Evolutionary conservation across 2,797 vertebrate species (phyloP).

Genomic region (Coilia nasus): DNA sequence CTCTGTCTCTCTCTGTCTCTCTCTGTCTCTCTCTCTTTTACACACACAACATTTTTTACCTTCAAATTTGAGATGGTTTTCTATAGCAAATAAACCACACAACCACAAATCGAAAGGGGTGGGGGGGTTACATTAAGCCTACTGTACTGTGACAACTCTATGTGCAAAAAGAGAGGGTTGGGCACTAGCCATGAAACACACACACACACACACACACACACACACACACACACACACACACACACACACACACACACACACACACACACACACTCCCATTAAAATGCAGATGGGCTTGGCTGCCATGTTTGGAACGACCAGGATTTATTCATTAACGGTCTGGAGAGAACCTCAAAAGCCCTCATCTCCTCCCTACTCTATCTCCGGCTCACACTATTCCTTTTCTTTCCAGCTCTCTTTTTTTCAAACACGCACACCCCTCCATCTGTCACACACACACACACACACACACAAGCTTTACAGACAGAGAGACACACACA

Average conservation of each 20-base stretch:
- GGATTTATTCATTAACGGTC: conserved; percentile 32
- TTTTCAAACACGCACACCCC: too few species aligned
- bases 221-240: not conserved
- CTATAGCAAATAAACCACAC: not conserved
- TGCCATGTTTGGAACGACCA: not conserved
- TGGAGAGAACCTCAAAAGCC: conserved; percentile 31
- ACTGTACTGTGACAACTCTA: not conserved
- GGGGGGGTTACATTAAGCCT: not conserved
- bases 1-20: too few species aligned
- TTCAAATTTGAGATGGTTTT: too few species aligned
- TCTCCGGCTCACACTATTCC: not conserved
- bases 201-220: not conserved
- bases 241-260: conserved; percentile 1
- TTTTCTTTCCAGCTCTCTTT: not conserved
- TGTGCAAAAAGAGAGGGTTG: not conserved
- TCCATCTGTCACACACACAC: too few species aligned
- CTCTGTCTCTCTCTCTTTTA: too few species aligned
- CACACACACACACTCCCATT: conserved; percentile 4
- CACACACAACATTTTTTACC: too few species aligned
- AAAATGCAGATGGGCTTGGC: conserved; percentile 22
- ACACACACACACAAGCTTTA: too few species aligned
- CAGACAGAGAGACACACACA: not conserved
- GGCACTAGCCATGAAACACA: not conserved
- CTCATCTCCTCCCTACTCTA: not conserved
- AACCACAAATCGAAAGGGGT: not conserved